These are phyloP conservation scores for Callospermophilus lateralis DNA, from an alignment of 2,113 vertebrate species.

Conservation along the genomic window DNA sequence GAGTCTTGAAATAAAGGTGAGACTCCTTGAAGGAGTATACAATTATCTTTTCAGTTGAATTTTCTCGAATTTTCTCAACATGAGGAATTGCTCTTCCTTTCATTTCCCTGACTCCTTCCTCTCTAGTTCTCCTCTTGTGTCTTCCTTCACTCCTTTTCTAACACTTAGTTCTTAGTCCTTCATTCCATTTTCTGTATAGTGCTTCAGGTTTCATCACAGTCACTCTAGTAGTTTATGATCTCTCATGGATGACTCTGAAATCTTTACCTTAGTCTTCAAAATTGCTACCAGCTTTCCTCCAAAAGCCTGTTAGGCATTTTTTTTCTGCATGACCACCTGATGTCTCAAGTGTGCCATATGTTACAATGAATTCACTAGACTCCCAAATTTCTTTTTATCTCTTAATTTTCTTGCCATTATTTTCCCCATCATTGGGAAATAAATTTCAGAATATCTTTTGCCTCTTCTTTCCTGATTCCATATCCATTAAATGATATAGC, in stretches of 20 bases:
- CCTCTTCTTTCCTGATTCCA: neutral
- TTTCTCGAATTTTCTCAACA: neutral
- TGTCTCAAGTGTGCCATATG: neutral
- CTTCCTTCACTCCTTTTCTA: neutral
- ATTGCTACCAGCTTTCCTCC: neutral
- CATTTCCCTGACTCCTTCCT: neutral
- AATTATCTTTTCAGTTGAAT: neutral
- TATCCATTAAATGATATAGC: neutral
- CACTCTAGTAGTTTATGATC: neutral
- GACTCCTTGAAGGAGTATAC: neutral
- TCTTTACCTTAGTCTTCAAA: neutral
- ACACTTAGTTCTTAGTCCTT: neutral
- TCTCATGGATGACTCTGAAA: neutral
- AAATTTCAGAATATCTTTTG: neutral
- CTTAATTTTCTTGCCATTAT: neutral
- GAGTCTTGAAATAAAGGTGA: constrained; percentile 16
- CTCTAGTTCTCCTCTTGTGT: neutral
- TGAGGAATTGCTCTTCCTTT: neutral
- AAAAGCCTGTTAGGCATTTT: neutral
- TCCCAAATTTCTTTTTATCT: neutral
- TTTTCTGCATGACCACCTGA: neutral
- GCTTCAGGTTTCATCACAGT: neutral
- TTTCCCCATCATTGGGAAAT: neutral
- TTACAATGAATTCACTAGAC: neutral
- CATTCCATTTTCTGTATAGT: neutral